phyloP scores from a whole-genome alignment of 2,113 vertebrate genomes.

The Theristicus caerulescens region DNA sequence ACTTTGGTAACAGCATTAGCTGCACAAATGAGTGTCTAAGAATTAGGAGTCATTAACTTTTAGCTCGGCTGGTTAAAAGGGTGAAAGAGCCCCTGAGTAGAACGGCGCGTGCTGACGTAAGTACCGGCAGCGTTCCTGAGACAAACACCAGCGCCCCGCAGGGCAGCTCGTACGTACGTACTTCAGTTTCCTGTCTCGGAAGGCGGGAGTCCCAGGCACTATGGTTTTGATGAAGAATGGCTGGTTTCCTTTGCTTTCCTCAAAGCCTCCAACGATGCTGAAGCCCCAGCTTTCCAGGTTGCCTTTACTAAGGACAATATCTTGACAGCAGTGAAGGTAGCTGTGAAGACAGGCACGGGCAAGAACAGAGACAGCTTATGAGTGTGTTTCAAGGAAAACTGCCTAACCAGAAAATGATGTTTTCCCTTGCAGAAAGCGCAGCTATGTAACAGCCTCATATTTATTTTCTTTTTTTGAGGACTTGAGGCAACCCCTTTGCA shows the following conservation, averaged over 20 bases:
- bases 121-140: rapidly evolving
- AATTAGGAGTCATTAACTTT: not conserved
- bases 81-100: not conserved
- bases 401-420: not conserved
- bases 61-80: not conserved
- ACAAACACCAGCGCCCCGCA: not conserved
- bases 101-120: rapidly evolving
- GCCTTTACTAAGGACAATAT: conserved; percentile 86
- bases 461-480: not conserved
- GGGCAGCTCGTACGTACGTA: conserved; percentile 69
- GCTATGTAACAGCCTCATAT: rapidly evolving
- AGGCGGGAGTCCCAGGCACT: conserved; percentile 88
- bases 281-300: conserved; percentile 93
- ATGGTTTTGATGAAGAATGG: conserved; percentile 97
- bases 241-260: conserved; percentile 88
- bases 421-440: not conserved
- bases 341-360: conserved; percentile 51
- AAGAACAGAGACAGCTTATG: not conserved
- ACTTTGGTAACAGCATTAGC: not conserved
- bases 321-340: conserved; percentile 89
- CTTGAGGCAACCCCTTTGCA: not conserved
- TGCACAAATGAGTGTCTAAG: rapidly evolving
- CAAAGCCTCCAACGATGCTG: conserved; percentile 92
- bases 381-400: not conserved
- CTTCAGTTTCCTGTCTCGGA: conserved; percentile 88